phyloP scores from a whole-genome alignment of 1,140 invertebrate genomes.

The Ectropis grisescens region DNA sequence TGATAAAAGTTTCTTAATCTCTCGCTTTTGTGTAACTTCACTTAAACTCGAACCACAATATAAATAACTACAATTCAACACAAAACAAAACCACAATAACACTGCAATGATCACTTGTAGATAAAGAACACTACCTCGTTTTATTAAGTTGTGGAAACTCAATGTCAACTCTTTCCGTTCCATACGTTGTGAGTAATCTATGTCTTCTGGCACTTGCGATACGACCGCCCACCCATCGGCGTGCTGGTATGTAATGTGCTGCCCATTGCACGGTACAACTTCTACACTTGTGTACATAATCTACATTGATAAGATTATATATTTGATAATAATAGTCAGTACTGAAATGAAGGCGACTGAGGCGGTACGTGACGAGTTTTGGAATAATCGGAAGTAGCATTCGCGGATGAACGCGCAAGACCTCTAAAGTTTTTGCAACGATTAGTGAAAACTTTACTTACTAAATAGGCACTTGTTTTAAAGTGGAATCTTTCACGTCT shows the following conservation, averaged over 20 bases:
- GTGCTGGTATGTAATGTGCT: constrained; percentile 40
- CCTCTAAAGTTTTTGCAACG: constrained; percentile 12
- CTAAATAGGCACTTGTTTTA: constrained; percentile 19
- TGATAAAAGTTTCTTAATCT: too few species aligned
- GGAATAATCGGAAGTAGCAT: too few species aligned
- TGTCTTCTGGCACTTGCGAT: constrained; percentile 15
- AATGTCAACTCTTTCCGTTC: constrained; percentile 56
- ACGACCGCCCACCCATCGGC: constrained; percentile 27
- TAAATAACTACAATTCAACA: too few species aligned
- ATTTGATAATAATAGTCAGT: constrained; percentile 4
- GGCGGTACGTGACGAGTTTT: constrained; percentile 3
- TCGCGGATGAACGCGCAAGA: constrained; percentile 9
- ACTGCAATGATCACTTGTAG: background rate
- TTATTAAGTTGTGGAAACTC: constrained; percentile 63
- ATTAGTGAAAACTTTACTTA: constrained; percentile 38
- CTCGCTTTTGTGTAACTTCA: too few species aligned
- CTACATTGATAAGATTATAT: constrained; percentile 56
- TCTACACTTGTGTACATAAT: constrained; percentile 62
- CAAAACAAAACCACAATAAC: too few species aligned
- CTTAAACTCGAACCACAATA: too few species aligned
- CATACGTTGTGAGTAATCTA: constrained; percentile 34
- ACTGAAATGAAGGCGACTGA: background rate
- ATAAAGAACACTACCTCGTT: constrained; percentile 49
- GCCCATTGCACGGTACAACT: constrained; percentile 44
- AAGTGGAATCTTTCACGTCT: too few species aligned